A percentile compares a stretch with the other conserved stretches of the same genome.
These are phyloP conservation scores for Heteromormyrus szaboi DNA, from an alignment of 2,797 vertebrate genomes.

Conservation along the genomic window DNA sequence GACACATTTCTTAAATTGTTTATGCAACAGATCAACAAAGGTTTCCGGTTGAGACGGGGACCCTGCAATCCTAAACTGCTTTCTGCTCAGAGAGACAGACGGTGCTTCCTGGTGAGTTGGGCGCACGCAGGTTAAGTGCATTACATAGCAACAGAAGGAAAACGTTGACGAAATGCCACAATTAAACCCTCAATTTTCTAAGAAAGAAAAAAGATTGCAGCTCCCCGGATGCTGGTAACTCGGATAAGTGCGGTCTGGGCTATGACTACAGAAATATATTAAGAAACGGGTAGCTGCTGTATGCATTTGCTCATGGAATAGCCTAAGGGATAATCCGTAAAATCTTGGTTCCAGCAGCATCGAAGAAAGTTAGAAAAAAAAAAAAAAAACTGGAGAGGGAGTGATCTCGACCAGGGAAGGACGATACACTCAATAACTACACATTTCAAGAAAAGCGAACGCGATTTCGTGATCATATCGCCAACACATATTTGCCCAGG, in stretches of 20 bases:
- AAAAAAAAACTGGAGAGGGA: background rate
- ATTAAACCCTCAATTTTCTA: background rate
- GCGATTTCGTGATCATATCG: background rate
- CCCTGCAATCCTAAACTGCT: background rate
- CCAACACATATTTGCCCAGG: background rate
- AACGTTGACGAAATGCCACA: background rate
- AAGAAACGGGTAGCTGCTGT: background rate
- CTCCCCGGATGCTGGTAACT: background rate
- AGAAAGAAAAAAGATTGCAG: background rate
- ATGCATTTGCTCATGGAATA: background rate
- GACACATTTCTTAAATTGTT: background rate
- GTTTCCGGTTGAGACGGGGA: background rate
- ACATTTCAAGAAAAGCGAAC: background rate
- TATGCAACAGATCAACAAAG: background rate
- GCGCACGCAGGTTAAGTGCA: background rate
- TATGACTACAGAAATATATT: background rate
- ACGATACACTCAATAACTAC: background rate
- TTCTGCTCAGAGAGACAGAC: background rate
- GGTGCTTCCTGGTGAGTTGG: background rate
- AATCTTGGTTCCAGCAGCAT: background rate
- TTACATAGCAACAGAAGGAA: background rate
- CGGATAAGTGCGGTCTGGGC: background rate
- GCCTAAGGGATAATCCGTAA: background rate
- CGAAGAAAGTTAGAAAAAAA: background rate
- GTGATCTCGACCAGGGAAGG: background rate